A percentile compares a stretch with the other conserved stretches of the same genome.
phyloP scores from a whole-genome alignment of 2,113 vertebrate species.

The Tapirus terrestris region DNA sequence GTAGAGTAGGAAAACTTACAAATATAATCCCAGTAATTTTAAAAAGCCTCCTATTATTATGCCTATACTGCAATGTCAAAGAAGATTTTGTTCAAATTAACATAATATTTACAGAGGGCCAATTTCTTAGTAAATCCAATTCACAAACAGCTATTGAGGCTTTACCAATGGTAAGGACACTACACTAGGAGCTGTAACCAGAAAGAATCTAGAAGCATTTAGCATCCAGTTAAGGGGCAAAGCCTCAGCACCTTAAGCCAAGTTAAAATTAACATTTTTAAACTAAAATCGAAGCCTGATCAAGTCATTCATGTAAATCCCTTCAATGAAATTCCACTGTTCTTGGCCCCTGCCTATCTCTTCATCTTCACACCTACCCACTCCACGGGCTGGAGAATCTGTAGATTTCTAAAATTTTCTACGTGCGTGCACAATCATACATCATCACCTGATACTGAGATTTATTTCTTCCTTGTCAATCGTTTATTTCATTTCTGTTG shows the following conservation, averaged over 20 bases:
- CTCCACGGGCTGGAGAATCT: neutral
- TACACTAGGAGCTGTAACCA: neutral
- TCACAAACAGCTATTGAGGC: neutral
- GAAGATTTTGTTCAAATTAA: conserved; percentile 18
- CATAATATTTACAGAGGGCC: neutral
- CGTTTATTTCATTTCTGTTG: neutral
- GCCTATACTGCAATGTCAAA: neutral
- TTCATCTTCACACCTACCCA: neutral
- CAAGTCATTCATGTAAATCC: neutral
- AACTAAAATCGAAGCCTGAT: conserved; percentile 9
- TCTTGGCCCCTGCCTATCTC: neutral
- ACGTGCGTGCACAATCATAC: neutral
- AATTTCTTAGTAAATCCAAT: conserved; percentile 33
- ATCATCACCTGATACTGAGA: neutral
- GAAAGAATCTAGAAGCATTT: neutral
- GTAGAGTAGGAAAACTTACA: neutral
- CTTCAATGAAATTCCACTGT: neutral
- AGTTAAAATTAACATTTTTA: neutral
- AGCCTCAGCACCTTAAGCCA: neutral
- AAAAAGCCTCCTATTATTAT: neutral
- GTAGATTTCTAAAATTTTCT: neutral
- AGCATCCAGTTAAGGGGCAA: neutral
- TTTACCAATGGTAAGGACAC: neutral
- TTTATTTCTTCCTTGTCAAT: neutral
- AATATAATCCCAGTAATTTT: conserved; percentile 32